These are phyloP conservation scores for Ophraella communa DNA, from an alignment of 2,888 invertebrate genomes.

Conservation along the genomic window DNA sequence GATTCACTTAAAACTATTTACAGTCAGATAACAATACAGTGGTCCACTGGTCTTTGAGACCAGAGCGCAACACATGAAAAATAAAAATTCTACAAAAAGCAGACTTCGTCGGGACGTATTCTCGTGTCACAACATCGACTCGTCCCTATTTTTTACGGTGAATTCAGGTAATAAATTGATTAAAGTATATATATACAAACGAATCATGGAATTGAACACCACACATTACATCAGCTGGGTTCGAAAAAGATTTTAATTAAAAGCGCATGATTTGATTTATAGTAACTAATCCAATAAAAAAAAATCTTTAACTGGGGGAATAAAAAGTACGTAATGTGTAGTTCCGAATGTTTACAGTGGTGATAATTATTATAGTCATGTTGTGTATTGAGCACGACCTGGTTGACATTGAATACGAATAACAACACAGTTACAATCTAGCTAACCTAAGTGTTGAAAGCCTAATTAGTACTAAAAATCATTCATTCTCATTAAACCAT, in stretches of 20 bases:
- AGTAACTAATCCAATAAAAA: too few species aligned
- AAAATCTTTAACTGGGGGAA: too few species aligned
- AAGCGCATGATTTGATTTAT: neutral
- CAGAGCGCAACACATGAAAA: conserved; percentile 56
- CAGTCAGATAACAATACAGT: conserved; percentile 60
- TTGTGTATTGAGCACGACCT: conserved; percentile 60
- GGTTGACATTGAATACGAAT: conserved; percentile 60
- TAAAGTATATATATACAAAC: conserved; percentile 3
- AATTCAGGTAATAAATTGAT: conserved; percentile 16
- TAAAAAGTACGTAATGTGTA: neutral
- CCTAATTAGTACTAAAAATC: conserved; percentile 59
- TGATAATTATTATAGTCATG: conserved; percentile 57
- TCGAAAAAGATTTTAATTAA: neutral
- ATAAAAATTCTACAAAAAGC: conserved; percentile 59
- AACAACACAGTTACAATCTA: conserved; percentile 63
- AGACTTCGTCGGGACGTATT: conserved; percentile 47
- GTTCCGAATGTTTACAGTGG: conserved; percentile 54
- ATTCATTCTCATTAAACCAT: conserved; percentile 41
- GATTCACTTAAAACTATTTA: conserved; percentile 61
- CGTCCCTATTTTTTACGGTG: conserved; percentile 22
- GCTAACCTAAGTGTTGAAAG: conserved; percentile 62
- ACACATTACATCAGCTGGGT: neutral
- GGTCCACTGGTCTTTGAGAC: conserved; percentile 59
- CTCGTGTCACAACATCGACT: conserved; percentile 12
- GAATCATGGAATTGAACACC: conserved; percentile 1